Base-by-base conservation (phyloP, 1,140 invertebrate genomes). In the Drosophila simulans region DNA sequence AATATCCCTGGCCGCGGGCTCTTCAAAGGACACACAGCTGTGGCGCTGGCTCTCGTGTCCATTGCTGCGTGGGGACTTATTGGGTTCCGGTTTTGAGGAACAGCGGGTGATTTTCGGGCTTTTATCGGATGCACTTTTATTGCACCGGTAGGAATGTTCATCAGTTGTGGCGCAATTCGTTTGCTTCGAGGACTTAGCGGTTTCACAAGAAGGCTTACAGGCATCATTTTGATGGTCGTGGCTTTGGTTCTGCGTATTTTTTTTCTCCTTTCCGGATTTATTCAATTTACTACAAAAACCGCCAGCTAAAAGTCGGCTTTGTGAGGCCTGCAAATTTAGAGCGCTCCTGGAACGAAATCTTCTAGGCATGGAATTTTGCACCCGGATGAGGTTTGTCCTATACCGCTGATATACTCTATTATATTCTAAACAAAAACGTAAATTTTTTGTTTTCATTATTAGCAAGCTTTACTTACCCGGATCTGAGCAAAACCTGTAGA, bases 1-100 rank as follows among this genome's bases (percentile, higher is more conserved):
- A 22, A 65, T 48, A 1, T 63, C 57, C 1, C 3, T 17, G 11
- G 34, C 43, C 43, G 39, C 4, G 1, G 63, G 63, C 11, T 48
- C 10, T 15, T 39, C 1, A 5, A 65, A 65, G 15, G 34, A 31
- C 5, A 65, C 63, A 13, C 22, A 13, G n/a, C 13, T 15, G 4
- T 7, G 35, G 0, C 12, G 56, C 3, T 25, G 22, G 5, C 13
- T 5, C 12, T 17, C 11, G 7, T 11, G 31, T 22, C 3, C 12
- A 39, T 31, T 22, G 15, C 11, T 13, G 43, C 13, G 15, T 13
- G 13, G 1, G 7, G 22, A 13, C 0, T 48, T 34, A 15, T 4
- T 3, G 5, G 56, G n/a, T 43, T 57, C 15, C 20, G 15, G 55
- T 22, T 5, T 40, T 17, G 17, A 17, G n/a, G 31, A 27, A 35